Conservation (phyloP, 2,113 vertebrate genomes). For the Trichechus manatus region DNA sequence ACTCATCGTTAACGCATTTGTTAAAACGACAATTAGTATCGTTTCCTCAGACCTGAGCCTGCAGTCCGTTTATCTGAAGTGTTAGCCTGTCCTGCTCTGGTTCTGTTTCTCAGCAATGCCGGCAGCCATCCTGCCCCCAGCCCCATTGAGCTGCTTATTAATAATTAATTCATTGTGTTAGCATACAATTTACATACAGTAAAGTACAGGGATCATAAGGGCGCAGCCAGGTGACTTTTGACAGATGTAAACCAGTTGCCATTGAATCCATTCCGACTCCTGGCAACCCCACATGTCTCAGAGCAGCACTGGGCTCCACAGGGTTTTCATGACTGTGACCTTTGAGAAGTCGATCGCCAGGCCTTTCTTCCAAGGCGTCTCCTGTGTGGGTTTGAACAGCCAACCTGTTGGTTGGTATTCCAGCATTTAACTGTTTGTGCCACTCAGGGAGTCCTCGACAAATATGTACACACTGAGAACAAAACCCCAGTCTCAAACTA, state of each 20-base stretch:
- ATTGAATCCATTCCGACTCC: background rate
- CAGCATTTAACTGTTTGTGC: background rate
- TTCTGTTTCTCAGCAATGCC: background rate
- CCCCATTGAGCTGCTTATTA: too few species aligned
- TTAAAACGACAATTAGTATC: background rate
- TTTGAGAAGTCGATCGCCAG: background rate
- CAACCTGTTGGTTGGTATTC: background rate
- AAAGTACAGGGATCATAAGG: background rate
- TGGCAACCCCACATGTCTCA: background rate
- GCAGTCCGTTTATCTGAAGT: background rate
- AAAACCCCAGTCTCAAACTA: too few species aligned
- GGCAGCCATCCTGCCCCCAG: background rate
- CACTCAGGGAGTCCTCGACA: background rate
- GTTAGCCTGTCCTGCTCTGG: fast-evolving
- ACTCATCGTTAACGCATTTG: background rate
- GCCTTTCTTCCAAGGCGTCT: background rate
- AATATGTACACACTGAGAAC: background rate
- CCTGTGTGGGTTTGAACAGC: background rate
- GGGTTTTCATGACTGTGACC: background rate
- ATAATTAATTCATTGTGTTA: background rate
- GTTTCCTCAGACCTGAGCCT: background rate
- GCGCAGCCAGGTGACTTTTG: fast-evolving
- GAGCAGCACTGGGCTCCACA: background rate
- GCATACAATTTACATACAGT: background rate
- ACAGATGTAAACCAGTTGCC: background rate